Conservation (phyloP, 2,797 vertebrate species). For the Kryptolebias ocellatus region DNA sequence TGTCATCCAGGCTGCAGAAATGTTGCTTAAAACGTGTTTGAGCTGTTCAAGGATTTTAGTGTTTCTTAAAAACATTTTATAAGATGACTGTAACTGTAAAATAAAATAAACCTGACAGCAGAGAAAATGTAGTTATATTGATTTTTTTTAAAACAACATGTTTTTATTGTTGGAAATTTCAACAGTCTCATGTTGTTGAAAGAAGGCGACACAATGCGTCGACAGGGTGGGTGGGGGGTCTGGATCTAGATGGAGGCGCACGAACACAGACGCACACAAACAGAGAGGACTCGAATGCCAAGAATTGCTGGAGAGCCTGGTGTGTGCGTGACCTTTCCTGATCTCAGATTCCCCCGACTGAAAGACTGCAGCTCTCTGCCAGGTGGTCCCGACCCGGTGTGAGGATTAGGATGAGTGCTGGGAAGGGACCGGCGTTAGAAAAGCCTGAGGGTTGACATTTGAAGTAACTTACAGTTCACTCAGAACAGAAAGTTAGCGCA, state of each 20-base stretch:
- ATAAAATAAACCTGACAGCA: too few species aligned
- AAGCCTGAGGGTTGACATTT: constrained; percentile 23
- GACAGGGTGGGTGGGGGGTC: too few species aligned
- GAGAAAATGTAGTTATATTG: too few species aligned
- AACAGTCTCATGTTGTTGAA: too few species aligned
- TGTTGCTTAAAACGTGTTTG: too few species aligned
- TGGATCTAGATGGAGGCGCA: neutral
- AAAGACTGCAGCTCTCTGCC: constrained; percentile 43
- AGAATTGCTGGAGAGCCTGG: constrained; percentile 65
- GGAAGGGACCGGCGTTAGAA: constrained; percentile 15
- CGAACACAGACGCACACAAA: constrained; percentile 24
- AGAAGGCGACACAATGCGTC: too few species aligned
- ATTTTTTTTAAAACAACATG: too few species aligned
- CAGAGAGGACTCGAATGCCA: constrained; percentile 43
- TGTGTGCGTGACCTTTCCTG: constrained; percentile 37
- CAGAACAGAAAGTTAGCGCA: constrained; percentile 8
- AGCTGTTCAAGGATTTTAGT: too few species aligned
- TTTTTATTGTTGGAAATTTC: too few species aligned
- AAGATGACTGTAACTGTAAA: too few species aligned
- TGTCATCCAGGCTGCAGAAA: too few species aligned
- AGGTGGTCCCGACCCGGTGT: constrained; percentile 43
- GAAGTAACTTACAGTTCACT: constrained; percentile 42
- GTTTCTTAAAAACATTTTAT: too few species aligned
- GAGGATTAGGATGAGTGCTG: constrained; percentile 10
- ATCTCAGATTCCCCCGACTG: constrained; percentile 59